Percentiles rank a stretch among this genome's conserved stretches.
phyloP scores from a whole-genome alignment of 1,140 invertebrate species.

The Wasmannia auropunctata region DNA sequence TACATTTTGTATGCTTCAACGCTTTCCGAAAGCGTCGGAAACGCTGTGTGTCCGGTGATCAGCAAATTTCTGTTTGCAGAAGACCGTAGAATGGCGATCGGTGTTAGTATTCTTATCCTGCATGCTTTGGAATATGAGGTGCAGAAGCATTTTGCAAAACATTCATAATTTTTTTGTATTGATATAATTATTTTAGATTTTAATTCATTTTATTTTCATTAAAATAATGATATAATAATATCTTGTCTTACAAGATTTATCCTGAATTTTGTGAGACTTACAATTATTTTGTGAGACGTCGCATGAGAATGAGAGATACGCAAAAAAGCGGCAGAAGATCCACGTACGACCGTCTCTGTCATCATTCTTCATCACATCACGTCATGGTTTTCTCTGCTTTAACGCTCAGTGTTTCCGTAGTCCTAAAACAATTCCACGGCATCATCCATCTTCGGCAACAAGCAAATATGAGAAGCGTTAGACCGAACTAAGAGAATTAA shows the following conservation, averaged over 20 bases:
- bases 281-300: background rate
- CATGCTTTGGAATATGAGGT: background rate
- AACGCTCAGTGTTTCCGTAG: conserved; percentile 39
- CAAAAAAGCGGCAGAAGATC: conserved; percentile 12
- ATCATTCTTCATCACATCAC: conserved; percentile 37
- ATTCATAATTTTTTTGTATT: background rate
- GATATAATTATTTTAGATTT: background rate
- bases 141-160: background rate
- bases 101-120: background rate
- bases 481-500: conserved; percentile 24
- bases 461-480: conserved; percentile 35
- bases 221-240: background rate
- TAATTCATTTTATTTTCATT: no score
- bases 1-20: conserved; percentile 45
- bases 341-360: background rate
- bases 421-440: conserved; percentile 35
- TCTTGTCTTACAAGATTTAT: background rate
- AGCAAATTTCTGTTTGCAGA: conserved; percentile 47
- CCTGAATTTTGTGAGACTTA: background rate
- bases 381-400: conserved; percentile 40
- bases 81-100: conserved; percentile 2
- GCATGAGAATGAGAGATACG: background rate
- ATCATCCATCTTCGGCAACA: conserved; percentile 44
- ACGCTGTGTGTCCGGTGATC: conserved; percentile 12
- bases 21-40: conserved; percentile 8